phyloP scores from a whole-genome alignment of 2,888 invertebrate genomes.

The Magallana nippona region DNA sequence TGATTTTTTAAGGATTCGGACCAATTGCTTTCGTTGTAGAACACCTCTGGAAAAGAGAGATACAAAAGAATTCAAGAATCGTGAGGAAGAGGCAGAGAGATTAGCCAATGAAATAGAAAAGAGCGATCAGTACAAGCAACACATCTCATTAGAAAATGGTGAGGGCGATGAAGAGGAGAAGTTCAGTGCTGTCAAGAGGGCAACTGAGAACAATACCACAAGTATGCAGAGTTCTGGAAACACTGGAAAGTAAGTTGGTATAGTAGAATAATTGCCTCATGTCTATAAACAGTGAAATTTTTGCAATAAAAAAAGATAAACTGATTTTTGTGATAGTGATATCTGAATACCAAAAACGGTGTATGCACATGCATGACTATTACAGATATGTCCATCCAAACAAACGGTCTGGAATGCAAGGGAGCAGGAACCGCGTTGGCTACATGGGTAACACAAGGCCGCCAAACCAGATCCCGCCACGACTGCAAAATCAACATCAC shows the following conservation, averaged over 20 bases:
- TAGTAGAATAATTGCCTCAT: background rate
- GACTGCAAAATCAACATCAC: conserved; percentile 41
- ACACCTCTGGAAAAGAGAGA: conserved; percentile 91
- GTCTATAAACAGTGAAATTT: background rate
- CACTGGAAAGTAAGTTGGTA: conserved; percentile 61
- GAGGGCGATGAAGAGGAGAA: conserved; percentile 87
- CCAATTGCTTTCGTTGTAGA: conserved; percentile 61
- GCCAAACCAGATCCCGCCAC: conserved; percentile 34
- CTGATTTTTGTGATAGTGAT: no score
- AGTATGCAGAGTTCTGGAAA: conserved; percentile 48
- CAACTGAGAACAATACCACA: conserved; percentile 50
- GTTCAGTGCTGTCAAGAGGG: conserved; percentile 90
- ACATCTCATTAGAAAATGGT: conserved; percentile 91
- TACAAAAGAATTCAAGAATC: conserved; percentile 91
- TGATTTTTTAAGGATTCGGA: background rate
- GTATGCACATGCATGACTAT: background rate
- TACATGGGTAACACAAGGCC: conserved; percentile 40
- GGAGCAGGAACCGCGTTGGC: background rate
- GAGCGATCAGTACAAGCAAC: conserved; percentile 89
- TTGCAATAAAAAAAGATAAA: no score
- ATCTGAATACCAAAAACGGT: no score
- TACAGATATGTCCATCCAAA: conserved; percentile 25
- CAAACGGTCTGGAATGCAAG: conserved; percentile 26
- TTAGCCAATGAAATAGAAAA: conserved; percentile 96
- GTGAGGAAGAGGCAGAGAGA: conserved; percentile 92